Evolutionary conservation across 2,113 vertebrate genomes (phyloP), one percentile per base, ranked within the genome.

Genomic region (Acanthisitta chloris): DNA sequence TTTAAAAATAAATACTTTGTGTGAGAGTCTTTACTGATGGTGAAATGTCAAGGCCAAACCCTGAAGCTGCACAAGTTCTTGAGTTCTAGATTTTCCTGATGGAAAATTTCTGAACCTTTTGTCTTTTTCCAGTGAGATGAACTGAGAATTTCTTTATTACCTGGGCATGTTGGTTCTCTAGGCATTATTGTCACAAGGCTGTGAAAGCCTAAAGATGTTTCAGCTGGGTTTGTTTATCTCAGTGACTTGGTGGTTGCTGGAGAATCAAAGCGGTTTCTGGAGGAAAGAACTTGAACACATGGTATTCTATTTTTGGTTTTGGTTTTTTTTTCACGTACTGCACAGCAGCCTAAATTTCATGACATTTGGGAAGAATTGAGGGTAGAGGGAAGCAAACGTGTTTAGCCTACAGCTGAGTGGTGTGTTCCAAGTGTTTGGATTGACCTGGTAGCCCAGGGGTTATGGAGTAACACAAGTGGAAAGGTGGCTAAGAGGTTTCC

Each of bases 1-100:
- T 96, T 91, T 86, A 57, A 86, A 93, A 95, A 80, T 23, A 76
- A 88, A 16, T 33, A 9, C 20, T 36, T 64, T 72, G 82, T 84
- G 71, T 96, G 26, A 49, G 8, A 57, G 24, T 36, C 9, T 84
- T 79, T 61, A 49, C 57, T 83, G n/a, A 65, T 74, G 84, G 36
- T 54, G 46, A 80, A 92, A 48, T 5, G 1, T 46, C 25, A 51
- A 83, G 46, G 77, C 15, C 21, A 54, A 45, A 38, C 20, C 24
- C 52, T 61, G 29, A 42, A 40, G 58, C 20, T 80, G 14, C 9
- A 20, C 23, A 31, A 88, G 21, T 51, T 83, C 19, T 17, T n/a
- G 38, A 85, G 14, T 79, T 89, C 25, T 74, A 4, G 5, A 18
- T 79, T 20, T 36, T 84, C 46, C 36, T 74, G 66, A 24, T 59